These are phyloP conservation scores for Pantala flavescens DNA, from an alignment of 1,140 invertebrate genomes.

Conservation along the genomic window DNA sequence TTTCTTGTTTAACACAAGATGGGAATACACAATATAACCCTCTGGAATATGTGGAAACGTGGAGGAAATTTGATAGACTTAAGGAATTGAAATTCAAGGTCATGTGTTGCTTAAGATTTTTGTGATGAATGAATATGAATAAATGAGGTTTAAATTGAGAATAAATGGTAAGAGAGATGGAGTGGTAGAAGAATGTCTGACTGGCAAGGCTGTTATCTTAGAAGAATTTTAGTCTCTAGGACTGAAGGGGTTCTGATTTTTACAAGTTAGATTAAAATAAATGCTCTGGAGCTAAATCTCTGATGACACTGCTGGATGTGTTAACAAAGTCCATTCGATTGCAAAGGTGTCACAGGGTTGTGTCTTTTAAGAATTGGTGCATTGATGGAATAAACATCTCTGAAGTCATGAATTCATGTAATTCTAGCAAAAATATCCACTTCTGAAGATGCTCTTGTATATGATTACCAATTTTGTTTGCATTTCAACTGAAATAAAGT, in stretches of 20 bases:
- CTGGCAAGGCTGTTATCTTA: slow-evolving; percentile 5
- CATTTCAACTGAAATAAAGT: slow-evolving; percentile 3
- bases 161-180: not conserved
- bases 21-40: not conserved
- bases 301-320: not conserved
- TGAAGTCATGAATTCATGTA: slow-evolving; percentile 2
- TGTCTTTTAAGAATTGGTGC: too few relatives aligned
- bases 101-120: not conserved
- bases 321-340: not conserved
- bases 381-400: not conserved
- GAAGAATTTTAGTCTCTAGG: not conserved
- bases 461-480: slow-evolving; percentile 3
- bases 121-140: not conserved
- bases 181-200: slow-evolving; percentile 2
- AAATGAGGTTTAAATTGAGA: not conserved
- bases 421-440: slow-evolving; percentile 3
- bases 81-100: not conserved
- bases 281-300: not conserved
- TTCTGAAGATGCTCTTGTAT: not conserved
- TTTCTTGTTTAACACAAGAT: not conserved
- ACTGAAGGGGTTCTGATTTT: not conserved
- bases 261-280: not conserved
- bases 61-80: not conserved
- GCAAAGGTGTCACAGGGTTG: not conserved
- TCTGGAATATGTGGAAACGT: not conserved